phyloP scores from a whole-genome alignment of 2,888 invertebrate genomes.

The Bibio marci region DNA sequence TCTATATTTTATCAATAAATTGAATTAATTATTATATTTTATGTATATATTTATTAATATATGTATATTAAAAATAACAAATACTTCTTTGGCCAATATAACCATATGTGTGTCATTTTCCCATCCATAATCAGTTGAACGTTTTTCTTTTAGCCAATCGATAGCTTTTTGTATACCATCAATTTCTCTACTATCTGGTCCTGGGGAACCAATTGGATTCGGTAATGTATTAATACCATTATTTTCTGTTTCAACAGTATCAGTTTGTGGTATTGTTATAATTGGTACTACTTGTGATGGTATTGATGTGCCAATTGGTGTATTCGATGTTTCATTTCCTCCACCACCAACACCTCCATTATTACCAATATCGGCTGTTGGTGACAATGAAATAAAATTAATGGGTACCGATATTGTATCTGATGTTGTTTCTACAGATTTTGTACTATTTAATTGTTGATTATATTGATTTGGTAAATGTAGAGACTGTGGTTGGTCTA shows the following conservation, averaged over 20 bases:
- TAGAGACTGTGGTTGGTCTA: too few species aligned
- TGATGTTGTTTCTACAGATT: background rate
- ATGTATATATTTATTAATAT: background rate
- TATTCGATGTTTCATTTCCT: conserved; percentile 2
- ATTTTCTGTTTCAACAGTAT: background rate
- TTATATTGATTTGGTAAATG: too few species aligned
- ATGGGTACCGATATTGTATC: background rate
- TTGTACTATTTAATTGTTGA: background rate
- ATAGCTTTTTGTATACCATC: conserved; percentile 36
- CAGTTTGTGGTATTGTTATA: conserved; percentile 1
- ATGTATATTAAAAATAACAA: conserved; percentile 10
- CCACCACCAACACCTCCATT: background rate
- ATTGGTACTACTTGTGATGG: conserved; percentile 3
- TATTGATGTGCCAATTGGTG: background rate
- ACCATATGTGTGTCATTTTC: conserved; percentile 71
- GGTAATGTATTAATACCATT: background rate
- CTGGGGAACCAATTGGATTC: conserved; percentile 19
- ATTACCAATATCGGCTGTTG: conserved; percentile 2
- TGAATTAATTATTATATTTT: background rate
- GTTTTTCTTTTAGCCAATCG: conserved; percentile 54
- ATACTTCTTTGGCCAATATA: conserved; percentile 57
- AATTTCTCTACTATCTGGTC: conserved; percentile 26
- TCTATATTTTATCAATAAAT: background rate
- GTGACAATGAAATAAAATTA: conserved; percentile 1
- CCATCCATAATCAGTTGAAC: conserved; percentile 65